Conservation (phyloP, 2,888 invertebrate genomes). For the Thereva nobilitata region DNA sequence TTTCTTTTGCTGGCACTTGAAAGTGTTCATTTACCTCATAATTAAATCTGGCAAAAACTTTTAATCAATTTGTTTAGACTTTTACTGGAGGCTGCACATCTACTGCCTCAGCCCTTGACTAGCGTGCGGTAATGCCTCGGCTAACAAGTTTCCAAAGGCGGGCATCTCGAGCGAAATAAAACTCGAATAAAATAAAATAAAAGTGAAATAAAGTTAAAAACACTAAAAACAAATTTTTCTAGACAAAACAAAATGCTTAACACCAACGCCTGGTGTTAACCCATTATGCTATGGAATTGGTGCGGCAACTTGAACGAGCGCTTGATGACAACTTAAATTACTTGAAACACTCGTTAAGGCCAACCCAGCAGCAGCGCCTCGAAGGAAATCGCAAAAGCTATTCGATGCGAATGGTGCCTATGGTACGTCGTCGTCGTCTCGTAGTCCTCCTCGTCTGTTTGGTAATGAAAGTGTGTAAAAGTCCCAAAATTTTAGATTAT, state of each 20-base stretch:
- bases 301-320: no score
- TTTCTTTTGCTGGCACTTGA: slow-evolving; percentile 30
- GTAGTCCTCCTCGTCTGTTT: neutral
- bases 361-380: neutral
- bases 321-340: no score
- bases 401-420: slow-evolving; percentile 5
- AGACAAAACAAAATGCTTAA: neutral
- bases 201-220: neutral
- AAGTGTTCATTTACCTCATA: slow-evolving; percentile 32
- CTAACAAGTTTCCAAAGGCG: no score
- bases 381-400: neutral
- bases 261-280: neutral
- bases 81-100: slow-evolving; percentile 15
- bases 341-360: no score
- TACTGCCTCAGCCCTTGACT: neutral
- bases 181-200: no score
- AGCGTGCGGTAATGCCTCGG: no score
- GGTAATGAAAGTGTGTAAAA: neutral
- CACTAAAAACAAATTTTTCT: neutral
- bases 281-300: no score
- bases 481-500: slow-evolving; percentile 19
- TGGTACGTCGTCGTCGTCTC: neutral
- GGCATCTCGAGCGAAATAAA: no score
- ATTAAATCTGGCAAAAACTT: slow-evolving; percentile 33
- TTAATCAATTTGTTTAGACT: slow-evolving; percentile 34